phyloP scores from a whole-genome alignment of 2,797 vertebrate species.

The Pterois miles region DNA sequence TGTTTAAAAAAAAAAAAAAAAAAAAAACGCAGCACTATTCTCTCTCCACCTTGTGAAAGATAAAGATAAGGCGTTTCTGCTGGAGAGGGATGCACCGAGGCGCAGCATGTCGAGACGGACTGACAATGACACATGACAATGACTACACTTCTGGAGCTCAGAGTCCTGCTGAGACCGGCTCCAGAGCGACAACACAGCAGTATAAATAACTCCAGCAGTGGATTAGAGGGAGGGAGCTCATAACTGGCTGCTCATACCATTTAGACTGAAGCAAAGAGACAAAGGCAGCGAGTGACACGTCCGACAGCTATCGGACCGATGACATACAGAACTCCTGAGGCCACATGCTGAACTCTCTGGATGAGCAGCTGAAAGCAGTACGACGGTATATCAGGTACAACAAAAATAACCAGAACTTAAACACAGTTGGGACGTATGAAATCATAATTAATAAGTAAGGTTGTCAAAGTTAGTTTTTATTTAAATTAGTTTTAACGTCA shows the following conservation, averaged over 20 bases:
- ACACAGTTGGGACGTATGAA: neutral
- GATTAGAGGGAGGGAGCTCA: constrained; percentile 60
- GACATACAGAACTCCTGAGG: constrained; percentile 36
- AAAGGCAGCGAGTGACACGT: constrained; percentile 53
- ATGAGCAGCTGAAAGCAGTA: constrained; percentile 12
- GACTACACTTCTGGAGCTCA: constrained; percentile 53
- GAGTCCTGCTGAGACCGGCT: constrained; percentile 54
- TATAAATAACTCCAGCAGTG: constrained; percentile 67
- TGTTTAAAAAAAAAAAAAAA: no score
- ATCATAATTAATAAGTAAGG: neutral
- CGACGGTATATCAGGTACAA: neutral
- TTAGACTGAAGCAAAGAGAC: constrained; percentile 61
- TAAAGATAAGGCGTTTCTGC: constrained; percentile 28
- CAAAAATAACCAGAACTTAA: neutral
- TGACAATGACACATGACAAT: constrained; percentile 61
- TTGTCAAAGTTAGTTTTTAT: no score
- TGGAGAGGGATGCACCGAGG: constrained; percentile 12
- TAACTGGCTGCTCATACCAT: constrained; percentile 49
- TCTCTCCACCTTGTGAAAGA: neutral
- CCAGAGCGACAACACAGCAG: constrained; percentile 60
- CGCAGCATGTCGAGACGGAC: constrained; percentile 22
- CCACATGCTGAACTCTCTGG: constrained; percentile 22
- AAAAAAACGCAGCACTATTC: constrained; percentile 22
- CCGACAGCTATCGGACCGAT: constrained; percentile 28
- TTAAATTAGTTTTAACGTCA: no score